Conservation (phyloP, 2,888 invertebrate species). For the Mimachlamys varia region DNA sequence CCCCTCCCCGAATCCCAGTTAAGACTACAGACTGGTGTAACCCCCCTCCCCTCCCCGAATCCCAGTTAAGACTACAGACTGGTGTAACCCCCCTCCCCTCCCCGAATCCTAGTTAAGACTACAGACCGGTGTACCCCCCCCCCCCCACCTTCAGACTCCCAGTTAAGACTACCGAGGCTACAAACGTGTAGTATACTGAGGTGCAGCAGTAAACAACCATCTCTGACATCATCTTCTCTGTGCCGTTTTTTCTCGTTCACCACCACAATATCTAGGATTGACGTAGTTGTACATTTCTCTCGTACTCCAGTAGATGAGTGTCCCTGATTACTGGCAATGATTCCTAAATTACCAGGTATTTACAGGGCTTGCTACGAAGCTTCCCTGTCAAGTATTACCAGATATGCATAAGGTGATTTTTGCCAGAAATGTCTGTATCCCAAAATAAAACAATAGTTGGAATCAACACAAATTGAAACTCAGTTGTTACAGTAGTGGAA, state of each 20-base stretch:
- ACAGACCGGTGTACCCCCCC: too few species aligned
- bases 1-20: too few species aligned
- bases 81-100: too few species aligned
- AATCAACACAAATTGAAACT: not conserved
- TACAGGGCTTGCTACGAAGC: not conserved
- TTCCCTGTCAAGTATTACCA: not conserved
- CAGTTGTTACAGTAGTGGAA: too few species aligned
- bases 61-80: too few species aligned
- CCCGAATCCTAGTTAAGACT: too few species aligned
- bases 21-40: too few species aligned
- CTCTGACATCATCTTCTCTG: not conserved
- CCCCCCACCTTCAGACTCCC: not conserved
- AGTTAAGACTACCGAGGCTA: not conserved
- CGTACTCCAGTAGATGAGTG: not conserved
- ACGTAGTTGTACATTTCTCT: not conserved
- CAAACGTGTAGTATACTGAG: not conserved
- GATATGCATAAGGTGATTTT: not conserved
- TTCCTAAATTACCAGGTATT: constrained; percentile 9
- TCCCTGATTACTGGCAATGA: not conserved
- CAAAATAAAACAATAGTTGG: not conserved
- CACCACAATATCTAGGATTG: not conserved
- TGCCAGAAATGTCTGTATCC: not conserved
- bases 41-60: too few species aligned
- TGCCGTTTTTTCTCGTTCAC: not conserved
- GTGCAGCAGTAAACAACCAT: not conserved